Percentiles rank a stretch among this genome's conserved stretches.
Evolutionary conservation across 2,113 vertebrate species (phyloP).

Genomic region (Chrysochloris asiatica): DNA sequence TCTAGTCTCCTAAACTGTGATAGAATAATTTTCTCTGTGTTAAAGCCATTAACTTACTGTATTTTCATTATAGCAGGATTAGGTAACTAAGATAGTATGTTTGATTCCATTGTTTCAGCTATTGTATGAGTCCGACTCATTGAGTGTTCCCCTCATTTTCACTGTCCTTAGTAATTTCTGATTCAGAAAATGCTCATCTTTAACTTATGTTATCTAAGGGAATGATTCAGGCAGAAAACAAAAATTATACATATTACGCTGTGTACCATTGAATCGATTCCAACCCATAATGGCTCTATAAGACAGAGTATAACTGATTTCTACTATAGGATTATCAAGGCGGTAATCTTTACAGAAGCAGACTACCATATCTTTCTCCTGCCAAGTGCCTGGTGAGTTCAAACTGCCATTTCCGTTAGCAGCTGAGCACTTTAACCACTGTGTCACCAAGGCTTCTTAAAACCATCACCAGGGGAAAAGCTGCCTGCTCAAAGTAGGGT

Average conservation of each 20-base stretch:
- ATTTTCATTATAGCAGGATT: too few species aligned
- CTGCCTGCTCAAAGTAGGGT: too few species aligned
- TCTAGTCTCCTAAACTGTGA: too few species aligned
- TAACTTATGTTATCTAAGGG: constrained; percentile 29
- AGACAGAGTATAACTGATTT: neutral
- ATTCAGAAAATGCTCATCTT: constrained; percentile 54
- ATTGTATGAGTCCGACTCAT: neutral
- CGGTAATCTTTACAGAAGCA: neutral
- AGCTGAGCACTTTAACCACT: neutral
- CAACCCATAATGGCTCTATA: neutral
- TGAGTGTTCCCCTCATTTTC: neutral
- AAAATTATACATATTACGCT: neutral
- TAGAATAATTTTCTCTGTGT: too few species aligned
- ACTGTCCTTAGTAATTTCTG: constrained; percentile 1
- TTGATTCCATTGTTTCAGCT: neutral
- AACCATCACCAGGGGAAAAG: too few species aligned
- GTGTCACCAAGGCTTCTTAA: too few species aligned
- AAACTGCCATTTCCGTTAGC: neutral
- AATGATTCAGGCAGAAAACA: too few species aligned
- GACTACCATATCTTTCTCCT: neutral
- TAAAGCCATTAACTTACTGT: too few species aligned
- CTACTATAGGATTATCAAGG: neutral
- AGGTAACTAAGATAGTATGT: neutral
- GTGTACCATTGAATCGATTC: neutral
- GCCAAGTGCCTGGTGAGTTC: neutral